Conservation (phyloP, 2,888 invertebrate genomes). For the Teleiodes luculella region DNA sequence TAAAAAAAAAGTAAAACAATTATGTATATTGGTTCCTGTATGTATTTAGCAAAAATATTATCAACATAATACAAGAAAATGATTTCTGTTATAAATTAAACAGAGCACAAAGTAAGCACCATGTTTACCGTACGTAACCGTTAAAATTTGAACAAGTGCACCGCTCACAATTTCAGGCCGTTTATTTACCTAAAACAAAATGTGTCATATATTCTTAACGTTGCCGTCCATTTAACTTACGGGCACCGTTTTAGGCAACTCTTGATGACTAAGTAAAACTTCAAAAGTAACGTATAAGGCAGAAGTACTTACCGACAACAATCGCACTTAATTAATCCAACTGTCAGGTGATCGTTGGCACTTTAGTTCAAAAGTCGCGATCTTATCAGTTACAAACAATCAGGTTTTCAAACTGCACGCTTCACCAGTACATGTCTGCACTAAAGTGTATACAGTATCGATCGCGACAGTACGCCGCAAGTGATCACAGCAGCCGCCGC, state of each 20-base stretch:
- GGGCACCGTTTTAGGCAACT: background rate
- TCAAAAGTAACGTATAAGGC: background rate
- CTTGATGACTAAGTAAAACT: conserved; percentile 2
- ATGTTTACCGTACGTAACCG: conserved; percentile 15
- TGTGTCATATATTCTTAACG: background rate
- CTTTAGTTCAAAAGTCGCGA: conserved; percentile 44
- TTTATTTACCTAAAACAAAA: background rate
- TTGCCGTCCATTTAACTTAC: background rate
- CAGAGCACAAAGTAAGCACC: background rate
- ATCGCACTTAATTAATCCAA: conserved; percentile 40
- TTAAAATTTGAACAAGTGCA: conserved; percentile 9
- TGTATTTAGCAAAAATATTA: too few relatives aligned
- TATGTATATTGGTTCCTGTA: background rate
- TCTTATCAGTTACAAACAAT: conserved; percentile 35
- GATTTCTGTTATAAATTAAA: background rate
- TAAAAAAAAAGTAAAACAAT: too few relatives aligned
- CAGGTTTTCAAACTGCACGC: conserved; percentile 37
- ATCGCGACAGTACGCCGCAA: conserved; percentile 37
- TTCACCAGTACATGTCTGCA: conserved; percentile 45
- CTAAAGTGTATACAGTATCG: conserved; percentile 55
- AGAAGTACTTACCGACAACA: conserved; percentile 16
- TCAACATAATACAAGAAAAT: background rate
- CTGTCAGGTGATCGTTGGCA: conserved; percentile 35
- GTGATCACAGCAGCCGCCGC: conserved; percentile 5
- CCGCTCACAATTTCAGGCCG: background rate